A percentile compares a stretch with the other conserved stretches of the same genome.
phyloP scores from a whole-genome alignment of 2,888 invertebrate species.

The Parnassius apollo region DNA sequence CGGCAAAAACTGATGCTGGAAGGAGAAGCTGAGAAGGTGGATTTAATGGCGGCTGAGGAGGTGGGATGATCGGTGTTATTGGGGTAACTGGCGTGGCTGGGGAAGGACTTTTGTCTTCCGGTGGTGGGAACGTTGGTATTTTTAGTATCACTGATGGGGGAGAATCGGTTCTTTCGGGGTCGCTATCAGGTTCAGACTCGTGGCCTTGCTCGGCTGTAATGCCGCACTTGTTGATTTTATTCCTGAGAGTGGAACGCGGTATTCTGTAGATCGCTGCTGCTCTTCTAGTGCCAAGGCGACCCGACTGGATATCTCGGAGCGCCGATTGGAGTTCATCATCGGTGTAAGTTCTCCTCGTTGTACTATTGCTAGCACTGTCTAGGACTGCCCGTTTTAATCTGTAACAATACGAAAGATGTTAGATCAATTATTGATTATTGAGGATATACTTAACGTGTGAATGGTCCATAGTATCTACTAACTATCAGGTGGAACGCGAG shows the following conservation, averaged over 20 bases:
- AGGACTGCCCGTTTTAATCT: slow-evolving; percentile 65
- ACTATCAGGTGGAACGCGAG: not conserved
- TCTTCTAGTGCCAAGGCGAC: slow-evolving; percentile 94
- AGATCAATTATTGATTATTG: not conserved
- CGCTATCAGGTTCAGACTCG: slow-evolving; percentile 81
- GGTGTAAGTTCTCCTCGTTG: slow-evolving; percentile 92
- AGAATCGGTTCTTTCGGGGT: slow-evolving; percentile 73
- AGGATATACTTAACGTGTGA: not conserved
- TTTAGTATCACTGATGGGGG: slow-evolving; percentile 90
- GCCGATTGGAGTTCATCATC: slow-evolving; percentile 97
- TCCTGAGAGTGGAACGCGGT: slow-evolving; percentile 96
- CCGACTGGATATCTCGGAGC: slow-evolving; percentile 95
- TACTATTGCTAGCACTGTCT: slow-evolving; percentile 70
- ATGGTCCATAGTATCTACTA: not conserved
- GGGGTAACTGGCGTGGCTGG: slow-evolving; percentile 73
- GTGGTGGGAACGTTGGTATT: slow-evolving; percentile 94
- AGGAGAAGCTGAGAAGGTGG: slow-evolving; percentile 72
- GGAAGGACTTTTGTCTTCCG: slow-evolving; percentile 71
- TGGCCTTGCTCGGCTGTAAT: slow-evolving; percentile 85
- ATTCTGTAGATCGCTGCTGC: slow-evolving; percentile 98
- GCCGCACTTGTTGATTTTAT: slow-evolving; percentile 92
- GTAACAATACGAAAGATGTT: slow-evolving; percentile 46
- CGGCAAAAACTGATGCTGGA: slow-evolving; percentile 64
- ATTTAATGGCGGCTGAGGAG: slow-evolving; percentile 55
- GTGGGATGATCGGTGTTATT: slow-evolving; percentile 70